Base-by-base conservation (phyloP, 1,140 invertebrate genomes). In the Tenebrio molitor region DNA sequence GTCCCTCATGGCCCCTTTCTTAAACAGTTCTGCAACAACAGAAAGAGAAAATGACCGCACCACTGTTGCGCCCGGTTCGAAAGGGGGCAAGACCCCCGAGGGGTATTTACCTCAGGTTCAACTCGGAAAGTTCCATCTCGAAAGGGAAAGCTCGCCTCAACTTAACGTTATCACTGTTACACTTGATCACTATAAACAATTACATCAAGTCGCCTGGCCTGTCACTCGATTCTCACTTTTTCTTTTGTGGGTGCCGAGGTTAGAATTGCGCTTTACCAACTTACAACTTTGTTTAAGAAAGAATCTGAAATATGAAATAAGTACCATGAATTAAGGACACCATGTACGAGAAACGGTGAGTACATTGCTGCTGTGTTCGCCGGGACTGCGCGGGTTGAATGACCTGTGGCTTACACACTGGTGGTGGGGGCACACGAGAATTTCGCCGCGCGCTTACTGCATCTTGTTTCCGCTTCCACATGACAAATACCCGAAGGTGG, bases 321-420 rank as follows among this genome's bases (percentile, higher is more conserved):
- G 78, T 78, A 78, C 79, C 74, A 68, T 78, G 77, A 80, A 80
- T 76, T 81, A 77, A 77, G 78, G 78, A 79, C 76, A 76, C 67
- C 73, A 76, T 71, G 71, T 74, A 70, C 71, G 67, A 77, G 72
- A 77, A 78, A 74, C 71, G 64, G 73, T 73, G 73, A 78, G 76
- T 76, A 76, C 76, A 76, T 76, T 79, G 77, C 76, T 73, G 75
- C 66, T 65, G 50, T 76, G 78, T 73, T 75, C 53, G 78, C 79
- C 78, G 80, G 80, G 80, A 82, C 81, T 80, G 76, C 74, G 79
- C 80, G 80, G 78, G 81, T 77, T 82, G 81, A 82, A 82, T 81
- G 81, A 82, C 81, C 81, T 81, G 81, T 74, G 73, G 79, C 79
- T 80, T 78, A 80, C 76, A 78, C 79, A 73, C 42, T 29, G 34